phyloP scores from a whole-genome alignment of 2,888 invertebrate species.

The Eupithecia subfuscata region DNA sequence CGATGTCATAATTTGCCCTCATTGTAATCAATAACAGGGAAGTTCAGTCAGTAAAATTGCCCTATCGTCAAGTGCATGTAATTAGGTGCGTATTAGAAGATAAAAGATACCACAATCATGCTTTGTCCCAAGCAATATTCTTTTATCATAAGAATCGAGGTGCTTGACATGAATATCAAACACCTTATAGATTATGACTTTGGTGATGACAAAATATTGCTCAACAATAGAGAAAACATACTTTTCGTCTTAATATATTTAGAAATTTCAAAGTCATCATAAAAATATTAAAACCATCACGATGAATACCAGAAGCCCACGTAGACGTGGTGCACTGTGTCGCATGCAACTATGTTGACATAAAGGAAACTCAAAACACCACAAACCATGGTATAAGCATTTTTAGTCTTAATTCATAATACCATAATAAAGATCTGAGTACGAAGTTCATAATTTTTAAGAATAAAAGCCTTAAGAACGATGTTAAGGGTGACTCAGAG shows the following conservation, averaged over 20 bases:
- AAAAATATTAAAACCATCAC: not conserved
- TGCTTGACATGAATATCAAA: slow-evolving; percentile 3
- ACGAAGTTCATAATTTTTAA: not conserved
- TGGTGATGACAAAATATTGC: not conserved
- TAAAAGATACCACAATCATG: not conserved
- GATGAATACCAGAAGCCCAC: not conserved
- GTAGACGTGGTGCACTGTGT: not conserved
- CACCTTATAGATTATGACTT: not conserved
- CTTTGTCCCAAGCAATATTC: not conserved
- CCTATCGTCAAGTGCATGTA: slow-evolving; percentile 21
- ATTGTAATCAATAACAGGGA: slow-evolving; percentile 42
- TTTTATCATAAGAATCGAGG: not conserved
- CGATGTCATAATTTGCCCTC: slow-evolving; percentile 35
- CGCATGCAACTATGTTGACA: not conserved
- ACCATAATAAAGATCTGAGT: not conserved
- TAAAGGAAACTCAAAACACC: not conserved
- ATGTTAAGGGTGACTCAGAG: slow-evolving; percentile 20
- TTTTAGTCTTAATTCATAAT: not conserved
- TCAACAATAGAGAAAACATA: not conserved
- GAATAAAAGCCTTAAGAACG: not conserved
- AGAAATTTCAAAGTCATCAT: not conserved
- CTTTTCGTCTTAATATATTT: not conserved
- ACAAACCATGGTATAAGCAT: not conserved
- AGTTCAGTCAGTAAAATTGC: slow-evolving; percentile 36
- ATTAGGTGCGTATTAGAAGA: not conserved